Conservation (phyloP, 2,113 vertebrate species). For the Harpagus bidentatus region DNA sequence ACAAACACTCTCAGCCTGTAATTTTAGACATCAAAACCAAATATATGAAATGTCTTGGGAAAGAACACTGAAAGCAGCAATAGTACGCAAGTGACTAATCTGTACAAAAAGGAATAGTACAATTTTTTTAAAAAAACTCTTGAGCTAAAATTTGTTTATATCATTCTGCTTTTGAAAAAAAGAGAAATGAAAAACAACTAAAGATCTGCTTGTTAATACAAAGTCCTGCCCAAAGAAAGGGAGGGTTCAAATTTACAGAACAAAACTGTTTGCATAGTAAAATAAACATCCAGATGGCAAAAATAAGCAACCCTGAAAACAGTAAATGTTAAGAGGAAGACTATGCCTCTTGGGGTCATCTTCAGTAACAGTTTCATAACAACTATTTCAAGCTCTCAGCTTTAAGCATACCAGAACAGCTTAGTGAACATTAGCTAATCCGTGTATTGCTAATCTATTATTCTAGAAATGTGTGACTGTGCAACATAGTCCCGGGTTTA, state of each 20-base stretch:
- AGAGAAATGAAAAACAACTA: not conserved
- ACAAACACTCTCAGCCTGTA: conserved; percentile 3
- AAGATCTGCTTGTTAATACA: not conserved
- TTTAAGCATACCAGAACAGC: not conserved
- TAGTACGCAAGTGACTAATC: not conserved
- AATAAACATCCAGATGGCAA: conserved; percentile 19
- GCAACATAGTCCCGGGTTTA: not conserved
- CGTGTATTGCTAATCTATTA: not conserved
- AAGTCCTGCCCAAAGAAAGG: not conserved
- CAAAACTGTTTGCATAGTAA: not conserved
- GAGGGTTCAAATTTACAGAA: not conserved
- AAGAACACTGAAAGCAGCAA: not conserved
- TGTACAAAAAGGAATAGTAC: not conserved
- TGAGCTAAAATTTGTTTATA: not conserved
- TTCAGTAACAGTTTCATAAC: not conserved
- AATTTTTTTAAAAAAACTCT: not conserved
- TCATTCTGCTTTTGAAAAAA: not conserved
- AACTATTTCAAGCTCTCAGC: not conserved
- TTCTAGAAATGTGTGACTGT: conserved; percentile 16
- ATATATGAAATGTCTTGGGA: not conserved
- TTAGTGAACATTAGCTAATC: conserved; percentile 17
- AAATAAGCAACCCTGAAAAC: not conserved
- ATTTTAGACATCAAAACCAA: conserved; percentile 40
- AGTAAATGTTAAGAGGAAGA: not conserved
- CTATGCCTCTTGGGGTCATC: not conserved